Conservation (phyloP, 2,113 vertebrate species). For the Pelobates fuscus region DNA sequence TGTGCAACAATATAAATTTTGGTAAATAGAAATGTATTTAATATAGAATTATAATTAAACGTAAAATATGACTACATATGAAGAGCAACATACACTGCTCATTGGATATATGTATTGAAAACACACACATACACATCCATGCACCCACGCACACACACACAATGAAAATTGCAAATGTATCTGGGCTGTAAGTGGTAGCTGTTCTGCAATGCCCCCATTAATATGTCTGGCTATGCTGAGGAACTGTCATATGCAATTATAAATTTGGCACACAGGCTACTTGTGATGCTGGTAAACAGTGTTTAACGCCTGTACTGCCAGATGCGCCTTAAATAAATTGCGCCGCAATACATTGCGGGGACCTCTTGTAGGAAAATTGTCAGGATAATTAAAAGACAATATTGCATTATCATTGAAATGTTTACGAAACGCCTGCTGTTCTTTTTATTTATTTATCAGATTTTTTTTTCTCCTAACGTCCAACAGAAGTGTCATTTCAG, state of each 20-base stretch:
- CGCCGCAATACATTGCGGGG: constrained; percentile 23
- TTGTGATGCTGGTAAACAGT: constrained; percentile 48
- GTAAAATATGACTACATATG: too few relatives aligned
- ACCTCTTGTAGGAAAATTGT: constrained; percentile 27
- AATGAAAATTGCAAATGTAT: constrained; percentile 55
- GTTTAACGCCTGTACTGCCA: constrained; percentile 49
- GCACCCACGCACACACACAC: not conserved
- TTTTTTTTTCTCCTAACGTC: constrained; percentile 4
- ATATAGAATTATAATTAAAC: too few relatives aligned
- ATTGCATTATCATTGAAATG: constrained; percentile 26
- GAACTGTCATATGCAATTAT: constrained; percentile 34
- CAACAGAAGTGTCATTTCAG: constrained; percentile 32
- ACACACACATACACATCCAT: not conserved
- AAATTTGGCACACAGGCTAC: constrained; percentile 53
- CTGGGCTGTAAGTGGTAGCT: constrained; percentile 53
- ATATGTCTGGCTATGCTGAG: constrained; percentile 47
- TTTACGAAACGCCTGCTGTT: constrained; percentile 28
- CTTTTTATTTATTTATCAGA: constrained; percentile 40
- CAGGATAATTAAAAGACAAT: constrained; percentile 46
- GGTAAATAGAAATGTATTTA: too few relatives aligned
- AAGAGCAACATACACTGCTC: too few relatives aligned
- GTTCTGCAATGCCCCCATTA: constrained; percentile 53
- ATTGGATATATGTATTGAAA: too few relatives aligned
- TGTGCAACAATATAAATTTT: too few relatives aligned
- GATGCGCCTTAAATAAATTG: constrained; percentile 46